Base-by-base conservation (phyloP, 2,888 invertebrate genomes). In the Cremastobaeus sp. region DNA sequence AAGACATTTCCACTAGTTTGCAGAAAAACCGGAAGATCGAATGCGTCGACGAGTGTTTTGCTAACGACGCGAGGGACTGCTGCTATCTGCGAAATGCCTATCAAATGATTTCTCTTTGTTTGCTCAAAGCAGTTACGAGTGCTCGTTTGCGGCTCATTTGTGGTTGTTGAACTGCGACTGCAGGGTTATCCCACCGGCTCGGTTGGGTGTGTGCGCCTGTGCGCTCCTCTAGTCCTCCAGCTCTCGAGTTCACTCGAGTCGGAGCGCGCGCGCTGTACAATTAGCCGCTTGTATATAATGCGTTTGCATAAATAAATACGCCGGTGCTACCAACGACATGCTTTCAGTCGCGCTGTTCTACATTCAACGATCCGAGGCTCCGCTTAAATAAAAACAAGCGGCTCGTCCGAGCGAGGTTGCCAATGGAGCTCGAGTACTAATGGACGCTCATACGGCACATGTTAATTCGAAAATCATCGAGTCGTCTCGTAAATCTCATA, bases 261-360 rank as follows among this genome's bases (percentile, higher is more conserved):
- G 80, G 78, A 65, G 78, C 79, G 76, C 69, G 77, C 78, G 77
- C 77, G 77, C 81, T 73, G 79, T 76, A 83, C 82, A 84, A 84
- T 84, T 84, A 84, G 83, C 79, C 78, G 77, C 73, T 79, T 78
- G 65, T 79, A 80, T 81, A 82, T 81, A n/a, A n/a, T 81, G 77
- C 76, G 78, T 80, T 83, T 82, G 80, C 81, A 83, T 83, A 83
- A 84, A 84, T 82, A 82, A 82, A 82, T 79, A 78, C 43, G 52
- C n/a, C n/a, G n/a, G n/a, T n/a, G n/a, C n/a, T n/a, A n/a, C n/a
- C n/a, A n/a, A n/a, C n/a, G n/a, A n/a, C n/a, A n/a, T n/a, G n/a
- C n/a, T n/a, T n/a, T n/a, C n/a, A n/a, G n/a, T n/a, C n/a, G n/a
- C n/a, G n/a, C n/a, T n/a, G n/a, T n/a, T n/a, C n/a, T n/a, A n/a